Evolutionary conservation across 2,113 vertebrate species (phyloP).

Genomic region (Oreochromis niloticus): DNA sequence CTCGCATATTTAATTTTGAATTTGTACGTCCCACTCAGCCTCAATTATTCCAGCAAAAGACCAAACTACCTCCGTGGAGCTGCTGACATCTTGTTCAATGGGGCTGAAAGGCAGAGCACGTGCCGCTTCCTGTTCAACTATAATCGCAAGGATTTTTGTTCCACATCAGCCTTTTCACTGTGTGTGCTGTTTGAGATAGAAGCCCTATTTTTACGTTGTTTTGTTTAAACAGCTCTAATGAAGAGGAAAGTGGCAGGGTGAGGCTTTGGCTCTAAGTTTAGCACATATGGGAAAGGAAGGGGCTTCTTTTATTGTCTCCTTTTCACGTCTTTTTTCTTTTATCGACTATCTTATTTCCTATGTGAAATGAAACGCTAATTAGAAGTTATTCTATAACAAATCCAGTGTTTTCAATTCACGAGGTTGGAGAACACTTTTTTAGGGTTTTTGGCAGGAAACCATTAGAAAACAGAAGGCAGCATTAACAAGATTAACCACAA

Average conservation of each 20-base stretch:
- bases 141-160: neutral
- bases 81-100: neutral
- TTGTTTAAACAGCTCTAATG: constrained; percentile 27
- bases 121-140: neutral
- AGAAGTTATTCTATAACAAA: neutral
- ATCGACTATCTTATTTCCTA: neutral
- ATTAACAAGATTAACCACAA: neutral
- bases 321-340: neutral
- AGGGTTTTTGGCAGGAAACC: neutral
- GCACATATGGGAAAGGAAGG: neutral
- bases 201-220: constrained; percentile 8
- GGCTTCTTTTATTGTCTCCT: neutral
- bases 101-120: neutral
- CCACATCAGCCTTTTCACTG: neutral
- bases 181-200: neutral
- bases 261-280: neutral
- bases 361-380: neutral
- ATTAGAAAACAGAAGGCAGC: neutral
- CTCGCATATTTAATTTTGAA: neutral
- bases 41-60: neutral
- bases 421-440: neutral
- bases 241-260: neutral
- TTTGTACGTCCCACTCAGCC: neutral
- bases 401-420: neutral
- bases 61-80: neutral